phyloP scores from a whole-genome alignment of 2,888 invertebrate genomes.

The Heliconius sara region DNA sequence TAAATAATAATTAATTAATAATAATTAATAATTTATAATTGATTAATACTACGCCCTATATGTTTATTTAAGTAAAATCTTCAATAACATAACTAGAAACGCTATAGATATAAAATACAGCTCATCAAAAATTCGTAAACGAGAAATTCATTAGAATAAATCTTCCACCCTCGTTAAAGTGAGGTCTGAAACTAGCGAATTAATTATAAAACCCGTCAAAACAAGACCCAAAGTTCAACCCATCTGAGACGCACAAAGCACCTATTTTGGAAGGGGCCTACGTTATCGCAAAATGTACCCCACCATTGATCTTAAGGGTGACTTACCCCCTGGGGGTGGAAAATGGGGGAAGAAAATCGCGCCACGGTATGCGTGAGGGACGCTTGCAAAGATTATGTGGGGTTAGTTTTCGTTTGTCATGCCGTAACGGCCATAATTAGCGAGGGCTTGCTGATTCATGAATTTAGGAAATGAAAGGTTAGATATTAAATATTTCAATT shows the following conservation, averaged over 20 bases:
- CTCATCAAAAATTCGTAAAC: slow-evolving; percentile 50
- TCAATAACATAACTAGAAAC: background rate
- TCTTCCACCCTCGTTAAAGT: slow-evolving; percentile 74
- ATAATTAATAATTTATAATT: too few species aligned
- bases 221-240: slow-evolving; percentile 77
- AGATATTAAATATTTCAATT: slow-evolving; percentile 21
- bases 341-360: slow-evolving; percentile 76
- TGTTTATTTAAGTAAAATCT: background rate
- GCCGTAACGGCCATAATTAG: slow-evolving; percentile 50
- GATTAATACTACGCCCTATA: background rate
- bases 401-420: slow-evolving; percentile 78
- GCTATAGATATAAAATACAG: slow-evolving; percentile 46
- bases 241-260: slow-evolving; percentile 79
- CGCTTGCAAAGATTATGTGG: slow-evolving; percentile 66
- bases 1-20: too few species aligned
- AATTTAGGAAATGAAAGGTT: slow-evolving; percentile 41
- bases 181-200: slow-evolving; percentile 81
- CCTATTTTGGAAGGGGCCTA: slow-evolving; percentile 71
- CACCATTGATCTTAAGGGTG: slow-evolving; percentile 84
- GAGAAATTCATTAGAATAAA: slow-evolving; percentile 68
- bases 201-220: slow-evolving; percentile 83
- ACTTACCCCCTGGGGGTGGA: slow-evolving; percentile 76
- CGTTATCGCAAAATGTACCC: slow-evolving; percentile 81
- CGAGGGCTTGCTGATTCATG: slow-evolving; percentile 45
- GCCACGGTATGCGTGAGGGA: slow-evolving; percentile 65